Base-by-base conservation (phyloP, 1,140 invertebrate species). In the Ridgeia piscesae region DNA sequence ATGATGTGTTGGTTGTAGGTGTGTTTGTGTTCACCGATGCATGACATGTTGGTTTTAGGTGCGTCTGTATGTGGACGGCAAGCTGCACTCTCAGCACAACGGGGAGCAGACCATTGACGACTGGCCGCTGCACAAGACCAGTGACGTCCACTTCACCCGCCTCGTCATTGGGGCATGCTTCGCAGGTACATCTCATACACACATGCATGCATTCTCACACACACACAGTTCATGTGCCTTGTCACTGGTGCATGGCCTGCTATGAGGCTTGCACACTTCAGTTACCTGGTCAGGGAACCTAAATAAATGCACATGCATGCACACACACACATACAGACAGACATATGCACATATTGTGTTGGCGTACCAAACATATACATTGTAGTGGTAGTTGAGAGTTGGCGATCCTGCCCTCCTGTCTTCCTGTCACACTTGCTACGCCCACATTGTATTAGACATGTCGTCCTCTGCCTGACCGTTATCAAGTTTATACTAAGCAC, bases 121-220 rank as follows among this genome's bases (percentile, higher is more conserved):
- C 96, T 99, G 99, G 99, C 99, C 99, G n/a, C 96, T 99, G 27
- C 99, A 99, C 96, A 98, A 98, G 34, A 98, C 98, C 0, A 98
- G 98, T 92, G 94, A 94, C 90, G 94, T 96, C 33, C 94, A 95
- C 93, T 94, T 93, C 95, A 99, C 99, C 8, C 99, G 98, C 33
- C 96, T 99, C 0, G 97, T 98, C 0, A 98, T 99, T 33, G 99
- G 99, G 17, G 99, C 98, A 35, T 99, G 99, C 96, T 99, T 99
- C 98, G 98, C 99, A 96, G 98, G 98, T 97, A 93, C 58, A 92
- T 91, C 33, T 35, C 21, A 0, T 90, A 33, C 89, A 77, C 58
- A 77, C 58, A 77, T 77, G 27, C 27, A 77, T 77, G 27, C 58
- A 77, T 77, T 9, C 17, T 4, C 58, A 77, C 58, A 77, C 17